Percentiles rank a stretch among this genome's conserved stretches.
These are phyloP conservation scores for Shargacucullia verbasci DNA, from an alignment of 2,888 invertebrate species.

Conservation along the genomic window DNA sequence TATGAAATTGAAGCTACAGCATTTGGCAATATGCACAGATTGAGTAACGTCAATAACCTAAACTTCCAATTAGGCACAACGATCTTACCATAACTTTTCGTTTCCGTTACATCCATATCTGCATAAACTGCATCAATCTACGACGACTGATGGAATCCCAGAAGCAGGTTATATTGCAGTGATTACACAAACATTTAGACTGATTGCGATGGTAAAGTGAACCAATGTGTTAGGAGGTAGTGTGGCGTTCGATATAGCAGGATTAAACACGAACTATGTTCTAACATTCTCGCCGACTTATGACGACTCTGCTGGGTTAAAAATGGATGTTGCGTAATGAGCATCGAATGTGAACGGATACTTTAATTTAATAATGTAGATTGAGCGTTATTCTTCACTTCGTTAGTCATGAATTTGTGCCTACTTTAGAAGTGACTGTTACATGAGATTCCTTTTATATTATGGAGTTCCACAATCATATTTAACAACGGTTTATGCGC, in stretches of 20 bases:
- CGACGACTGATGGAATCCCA: constrained; percentile 22
- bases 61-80: constrained; percentile 42
- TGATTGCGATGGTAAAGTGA: constrained; percentile 51
- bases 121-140: constrained; percentile 46
- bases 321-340: constrained; percentile 47
- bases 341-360: constrained; percentile 41
- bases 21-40: constrained; percentile 41
- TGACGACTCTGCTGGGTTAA: constrained; percentile 40
- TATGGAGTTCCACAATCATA: neutral
- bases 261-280: constrained; percentile 59
- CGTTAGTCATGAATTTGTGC: constrained; percentile 29
- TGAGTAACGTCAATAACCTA: constrained; percentile 35
- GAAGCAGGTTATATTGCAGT: constrained; percentile 8
- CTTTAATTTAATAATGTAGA: constrained; percentile 42
- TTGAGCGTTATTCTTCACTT: constrained; percentile 19
- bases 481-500: neutral
- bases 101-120: constrained; percentile 52
- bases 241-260: constrained; percentile 62
- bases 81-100: constrained; percentile 30
- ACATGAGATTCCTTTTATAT: constrained; percentile 5
- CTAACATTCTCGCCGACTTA: constrained; percentile 62
- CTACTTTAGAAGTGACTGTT: constrained; percentile 2
- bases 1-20: constrained; percentile 33
- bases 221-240: constrained; percentile 59
- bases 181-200: constrained; percentile 28